phyloP scores from a whole-genome alignment of 1,140 invertebrate species.

The Conus betulinus region DNA sequence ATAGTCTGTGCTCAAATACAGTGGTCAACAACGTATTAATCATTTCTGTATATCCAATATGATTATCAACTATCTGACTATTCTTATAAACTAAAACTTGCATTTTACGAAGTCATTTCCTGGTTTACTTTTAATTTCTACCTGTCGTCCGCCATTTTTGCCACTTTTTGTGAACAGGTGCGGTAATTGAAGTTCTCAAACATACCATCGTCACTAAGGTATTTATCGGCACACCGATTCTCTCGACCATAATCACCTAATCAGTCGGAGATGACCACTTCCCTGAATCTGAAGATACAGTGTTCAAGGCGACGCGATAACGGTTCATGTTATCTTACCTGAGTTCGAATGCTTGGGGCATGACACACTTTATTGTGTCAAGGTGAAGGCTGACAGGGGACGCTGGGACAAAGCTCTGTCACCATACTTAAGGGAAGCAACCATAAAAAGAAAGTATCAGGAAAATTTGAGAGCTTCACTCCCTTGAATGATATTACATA shows the following conservation, averaged over 20 bases:
- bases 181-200: conserved; percentile 16
- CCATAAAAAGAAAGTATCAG: not conserved
- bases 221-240: conserved; percentile 17
- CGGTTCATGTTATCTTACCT: conserved; percentile 29
- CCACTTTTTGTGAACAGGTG: conserved; percentile 25
- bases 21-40: no score
- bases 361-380: conserved; percentile 36
- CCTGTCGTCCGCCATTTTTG: conserved; percentile 23
- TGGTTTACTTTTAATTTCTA: not conserved
- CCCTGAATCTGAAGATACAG: not conserved
- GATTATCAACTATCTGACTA: no score
- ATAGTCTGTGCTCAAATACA: no score
- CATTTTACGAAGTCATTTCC: conserved; percentile 19
- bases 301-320: not conserved
- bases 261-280: not conserved
- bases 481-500: not conserved
- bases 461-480: not conserved
- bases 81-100: no score
- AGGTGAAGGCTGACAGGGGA: conserved; percentile 31
- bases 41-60: no score
- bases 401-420: not conserved
- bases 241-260: not conserved
- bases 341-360: conserved; percentile 34
- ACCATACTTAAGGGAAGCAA: not conserved
- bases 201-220: conserved; percentile 29